Conservation (phyloP, 53 echinoderm and acorn worm species). For the Henricia sp. region DNA sequence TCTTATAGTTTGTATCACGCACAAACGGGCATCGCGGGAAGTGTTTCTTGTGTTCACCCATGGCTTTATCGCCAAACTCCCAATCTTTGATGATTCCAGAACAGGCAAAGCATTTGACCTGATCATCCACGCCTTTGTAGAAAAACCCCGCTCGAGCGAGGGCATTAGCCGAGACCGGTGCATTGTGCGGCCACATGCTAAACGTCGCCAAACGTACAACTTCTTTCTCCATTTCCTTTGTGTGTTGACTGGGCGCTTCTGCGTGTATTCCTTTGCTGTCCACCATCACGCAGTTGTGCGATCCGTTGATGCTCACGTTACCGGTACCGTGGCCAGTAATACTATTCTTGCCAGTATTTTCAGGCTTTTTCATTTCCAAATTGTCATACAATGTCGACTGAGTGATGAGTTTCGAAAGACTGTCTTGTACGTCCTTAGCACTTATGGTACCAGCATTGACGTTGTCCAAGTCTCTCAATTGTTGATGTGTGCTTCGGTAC, state of each 20-base stretch:
- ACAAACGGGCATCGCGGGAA: constrained; percentile 76
- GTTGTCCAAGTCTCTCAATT: background rate
- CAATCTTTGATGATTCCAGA: constrained; percentile 69
- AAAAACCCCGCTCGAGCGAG: constrained; percentile 89
- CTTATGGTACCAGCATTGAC: background rate
- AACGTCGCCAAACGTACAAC: constrained; percentile 47
- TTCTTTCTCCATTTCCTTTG: constrained; percentile 34
- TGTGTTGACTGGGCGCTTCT: background rate
- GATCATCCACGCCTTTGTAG: constrained; percentile 64
- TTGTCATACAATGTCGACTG: background rate
- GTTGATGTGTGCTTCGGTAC: no score
- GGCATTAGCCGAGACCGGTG: constrained; percentile 44
- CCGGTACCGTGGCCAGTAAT: background rate
- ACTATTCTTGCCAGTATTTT: background rate
- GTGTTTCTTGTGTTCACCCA: constrained; percentile 83
- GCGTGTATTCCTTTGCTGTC: background rate
- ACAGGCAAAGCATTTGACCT: constrained; percentile 80
- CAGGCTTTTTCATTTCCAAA: background rate
- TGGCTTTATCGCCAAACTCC: constrained; percentile 75
- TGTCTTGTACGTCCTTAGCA: background rate
- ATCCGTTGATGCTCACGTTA: background rate
- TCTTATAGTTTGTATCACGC: constrained; percentile 35
- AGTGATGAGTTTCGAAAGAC: background rate
- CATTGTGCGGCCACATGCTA: constrained; percentile 64
- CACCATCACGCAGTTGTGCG: background rate